Conservation (phyloP, 2,113 vertebrate genomes). For the Diphyllodes magnificus region DNA sequence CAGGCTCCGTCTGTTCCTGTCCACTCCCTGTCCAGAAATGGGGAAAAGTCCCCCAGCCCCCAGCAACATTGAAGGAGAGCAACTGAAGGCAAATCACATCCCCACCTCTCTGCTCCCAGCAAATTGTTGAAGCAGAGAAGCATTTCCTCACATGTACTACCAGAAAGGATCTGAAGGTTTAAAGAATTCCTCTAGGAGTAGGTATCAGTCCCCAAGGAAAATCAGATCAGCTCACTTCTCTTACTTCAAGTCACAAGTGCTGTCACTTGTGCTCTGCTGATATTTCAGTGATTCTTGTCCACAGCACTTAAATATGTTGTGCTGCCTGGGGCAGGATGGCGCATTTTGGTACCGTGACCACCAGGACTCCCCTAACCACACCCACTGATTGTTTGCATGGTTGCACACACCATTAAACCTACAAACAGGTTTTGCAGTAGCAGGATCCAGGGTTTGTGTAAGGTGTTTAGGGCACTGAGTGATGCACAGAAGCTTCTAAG, state of each 20-base stretch:
- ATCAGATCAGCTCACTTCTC: neutral
- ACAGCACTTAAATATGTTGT: neutral
- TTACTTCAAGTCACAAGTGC: neutral
- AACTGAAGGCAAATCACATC: neutral
- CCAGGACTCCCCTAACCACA: neutral
- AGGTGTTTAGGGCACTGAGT: neutral
- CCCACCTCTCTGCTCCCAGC: neutral
- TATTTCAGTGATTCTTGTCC: neutral
- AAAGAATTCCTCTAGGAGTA: neutral
- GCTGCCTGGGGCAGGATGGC: neutral
- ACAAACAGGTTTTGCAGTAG: neutral
- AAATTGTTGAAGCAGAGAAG: neutral
- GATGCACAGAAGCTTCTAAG: fast-evolving
- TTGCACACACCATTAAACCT: neutral
- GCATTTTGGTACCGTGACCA: neutral
- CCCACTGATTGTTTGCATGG: neutral
- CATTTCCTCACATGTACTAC: neutral
- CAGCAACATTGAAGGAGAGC: fast-evolving
- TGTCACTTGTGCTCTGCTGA: neutral
- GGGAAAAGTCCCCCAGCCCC: fast-evolving
- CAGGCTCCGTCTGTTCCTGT: neutral
- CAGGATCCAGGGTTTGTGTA: neutral
- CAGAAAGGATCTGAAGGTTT: neutral
- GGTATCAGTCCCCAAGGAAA: neutral
- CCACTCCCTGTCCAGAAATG: neutral